Percentiles rank a stretch among this genome's conserved stretches.
Evolutionary conservation across 92 coral and sea anemone genomes (phyloP).

Genomic region (Palythoa caribaeorum): DNA sequence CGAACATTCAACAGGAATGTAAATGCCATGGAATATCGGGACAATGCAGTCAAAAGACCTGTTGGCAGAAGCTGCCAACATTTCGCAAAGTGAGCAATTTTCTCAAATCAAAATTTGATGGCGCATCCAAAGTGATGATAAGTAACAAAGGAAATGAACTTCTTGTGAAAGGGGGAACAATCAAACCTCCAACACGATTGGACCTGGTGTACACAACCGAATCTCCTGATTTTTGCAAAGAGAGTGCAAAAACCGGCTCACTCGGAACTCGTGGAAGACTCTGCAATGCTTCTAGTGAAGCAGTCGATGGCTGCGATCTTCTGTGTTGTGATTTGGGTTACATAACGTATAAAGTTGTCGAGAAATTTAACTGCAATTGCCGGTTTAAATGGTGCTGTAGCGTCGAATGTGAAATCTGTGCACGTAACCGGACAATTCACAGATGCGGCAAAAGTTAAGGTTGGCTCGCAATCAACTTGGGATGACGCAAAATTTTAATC

Average conservation of each 20-base stretch:
- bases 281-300: constrained; percentile 86
- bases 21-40: constrained; percentile 96
- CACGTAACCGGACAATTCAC: constrained; percentile 55
- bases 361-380: constrained; percentile 79
- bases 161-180: constrained; percentile 73
- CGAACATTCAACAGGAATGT: constrained; percentile 80
- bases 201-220: constrained; percentile 93
- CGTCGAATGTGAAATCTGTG: constrained; percentile 82
- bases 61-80: constrained; percentile 83
- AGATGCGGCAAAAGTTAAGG: constrained; percentile 54
- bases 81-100: constrained; percentile 76
- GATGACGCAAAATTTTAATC: neutral
- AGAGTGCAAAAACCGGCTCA: constrained; percentile 77
- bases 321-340: constrained; percentile 88
- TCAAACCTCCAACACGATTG: constrained; percentile 85
- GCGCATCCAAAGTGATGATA: constrained; percentile 86
- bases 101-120: constrained; percentile 88
- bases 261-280: constrained; percentile 88
- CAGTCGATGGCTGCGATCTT: constrained; percentile 87
- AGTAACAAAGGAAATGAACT: constrained; percentile 79
- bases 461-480: neutral
- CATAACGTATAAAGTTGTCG: constrained; percentile 43
- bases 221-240: constrained; percentile 89
- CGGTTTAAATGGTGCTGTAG: constrained; percentile 92
- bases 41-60: constrained; percentile 79